Percentiles rank a stretch among this genome's conserved stretches.
These are phyloP conservation scores for Druon quercuslanigerum DNA, from an alignment of 1,140 invertebrate species.

Conservation along the genomic window DNA sequence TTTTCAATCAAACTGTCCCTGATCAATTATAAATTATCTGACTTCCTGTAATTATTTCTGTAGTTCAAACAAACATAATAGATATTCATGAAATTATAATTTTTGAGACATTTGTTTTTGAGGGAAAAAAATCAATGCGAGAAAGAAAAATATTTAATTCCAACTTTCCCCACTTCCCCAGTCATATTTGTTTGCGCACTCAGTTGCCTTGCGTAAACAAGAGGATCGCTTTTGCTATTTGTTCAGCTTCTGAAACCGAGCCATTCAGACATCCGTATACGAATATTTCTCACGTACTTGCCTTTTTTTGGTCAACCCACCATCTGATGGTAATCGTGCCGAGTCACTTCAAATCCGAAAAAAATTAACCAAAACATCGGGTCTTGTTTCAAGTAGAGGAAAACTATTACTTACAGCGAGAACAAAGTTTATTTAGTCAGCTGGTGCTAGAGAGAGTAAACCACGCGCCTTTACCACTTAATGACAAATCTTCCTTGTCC, in stretches of 20 bases:
- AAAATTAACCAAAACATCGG: slow-evolving; percentile 3
- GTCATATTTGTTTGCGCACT: slow-evolving; percentile 24
- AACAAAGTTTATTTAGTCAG: slow-evolving; percentile 23
- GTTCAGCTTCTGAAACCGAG: slow-evolving; percentile 27
- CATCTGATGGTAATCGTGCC: slow-evolving; percentile 24
- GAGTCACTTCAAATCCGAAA: slow-evolving; percentile 18
- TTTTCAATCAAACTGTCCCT: too few species aligned
- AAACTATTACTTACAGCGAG: slow-evolving; percentile 21
- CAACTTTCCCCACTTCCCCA: slow-evolving; percentile 1
- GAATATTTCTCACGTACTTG: slow-evolving; percentile 29
- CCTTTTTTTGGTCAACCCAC: slow-evolving; percentile 20
- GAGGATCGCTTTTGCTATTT: slow-evolving; percentile 31
- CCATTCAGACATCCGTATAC: slow-evolving; percentile 16
- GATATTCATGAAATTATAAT: background rate
- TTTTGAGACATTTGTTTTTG: slow-evolving; percentile 3
- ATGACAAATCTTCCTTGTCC: background rate
- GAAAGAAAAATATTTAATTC: slow-evolving; percentile 26
- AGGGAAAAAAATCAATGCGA: background rate
- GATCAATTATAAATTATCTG: too few species aligned
- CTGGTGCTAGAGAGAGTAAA: slow-evolving; percentile 21
- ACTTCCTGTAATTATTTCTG: too few species aligned
- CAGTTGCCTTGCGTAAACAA: slow-evolving; percentile 30
- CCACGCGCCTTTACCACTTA: slow-evolving; percentile 1
- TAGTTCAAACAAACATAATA: too few species aligned
- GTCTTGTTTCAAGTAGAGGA: slow-evolving; percentile 17